Evolutionary conservation across 2,113 vertebrate genomes (phyloP), one percentile per base, ranked within the genome.

Genomic region (Recurvirostra avosetta): DNA sequence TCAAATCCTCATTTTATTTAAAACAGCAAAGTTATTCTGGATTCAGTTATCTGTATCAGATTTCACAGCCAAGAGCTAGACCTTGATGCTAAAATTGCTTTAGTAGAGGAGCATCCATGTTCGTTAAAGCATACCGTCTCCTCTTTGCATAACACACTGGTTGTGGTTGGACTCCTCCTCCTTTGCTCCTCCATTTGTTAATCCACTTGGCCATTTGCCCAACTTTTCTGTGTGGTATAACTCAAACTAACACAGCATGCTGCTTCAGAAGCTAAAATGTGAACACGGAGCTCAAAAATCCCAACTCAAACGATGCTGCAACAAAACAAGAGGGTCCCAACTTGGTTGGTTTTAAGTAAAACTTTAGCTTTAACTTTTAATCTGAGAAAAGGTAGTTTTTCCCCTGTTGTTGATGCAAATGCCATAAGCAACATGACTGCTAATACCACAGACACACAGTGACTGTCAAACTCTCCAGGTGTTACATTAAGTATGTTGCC

Each of bases 301-400:
- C 36, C 4, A 4, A 36, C 71, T 88, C 72, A 68, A 20, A 74
- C 40, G 52, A 74, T 52, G 61, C 66, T 55, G 19, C 90, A 97
- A 65, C 34, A 76, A 59, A 96, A 74, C 25, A 83, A 82, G 49
- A 85, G 15, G 36, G 27, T 79, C 70, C 59, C 53, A 16, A 89
- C 72, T 97, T 94, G 70, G 75, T 43, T 92, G 77, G 75, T 97
- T 96, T 87, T 25, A 59, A 97, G 90, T 97, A 91, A 97, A 97
- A 96, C 50, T 63, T 77, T 21, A 70, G 79, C 73, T 97, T 92
- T 84, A 93, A 97, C 94, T 97, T 98, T 84, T 65, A 74, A 36
- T 93, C 29, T 30, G 73, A 89, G 36, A 14, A 92, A 95, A 94
- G 27, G 70, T 72, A 15, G 1, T 82, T 94, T 91, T 87, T 67